Base-by-base conservation (phyloP, 2,113 vertebrate species). In the Piprites chloris region DNA sequence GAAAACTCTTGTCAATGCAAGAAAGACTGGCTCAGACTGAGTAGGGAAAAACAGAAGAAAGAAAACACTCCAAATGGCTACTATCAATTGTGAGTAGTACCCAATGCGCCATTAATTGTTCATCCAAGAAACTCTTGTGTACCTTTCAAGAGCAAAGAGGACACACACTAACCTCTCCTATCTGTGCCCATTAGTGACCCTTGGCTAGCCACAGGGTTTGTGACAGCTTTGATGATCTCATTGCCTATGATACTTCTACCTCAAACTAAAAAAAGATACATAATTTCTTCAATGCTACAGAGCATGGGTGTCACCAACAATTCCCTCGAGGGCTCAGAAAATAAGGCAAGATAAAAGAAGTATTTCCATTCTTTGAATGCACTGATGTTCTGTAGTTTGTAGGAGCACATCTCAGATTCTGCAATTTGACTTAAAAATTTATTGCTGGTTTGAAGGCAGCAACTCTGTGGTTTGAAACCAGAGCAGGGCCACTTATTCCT, bases 1-100 rank as follows among this genome's bases (percentile, higher is more conserved):
- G 4, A 55, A 76, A 73, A 76, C 14, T 5, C 28, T 2, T 1
- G 0, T 5, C 16, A 27, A 4, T 24, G 13, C 24, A 21, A 75
- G 28, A 63, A n/a, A 58, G 19, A 49, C 19, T 44, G 33, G 35
- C 22, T 87, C 56, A 33, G 28, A 69, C 20, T 33, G 53, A 56
- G 17, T 47, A 50, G 23, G 9, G 18, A 32, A 16, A 75, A 53
- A 3, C 11, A 37, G 47, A 67, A 55, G 6, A 35, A 67, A 55
- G 6, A 35, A 72, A 93, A 37, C 35, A 55, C 19, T 46, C 37
- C 14, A 30, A 66, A 52, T 7, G 3, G 12, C 26, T 72, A 5
- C 28, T 37, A 2, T 24, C 47, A 33, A 8, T 47, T 69, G 5
- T 46, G 16, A 63, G 18, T 33, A 41, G n/a, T 10, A 17, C 9